A percentile compares a stretch with the other conserved stretches of the same genome.
These are phyloP conservation scores for Equus przewalskii DNA, from an alignment of 2,113 vertebrate species.

Conservation along the genomic window DNA sequence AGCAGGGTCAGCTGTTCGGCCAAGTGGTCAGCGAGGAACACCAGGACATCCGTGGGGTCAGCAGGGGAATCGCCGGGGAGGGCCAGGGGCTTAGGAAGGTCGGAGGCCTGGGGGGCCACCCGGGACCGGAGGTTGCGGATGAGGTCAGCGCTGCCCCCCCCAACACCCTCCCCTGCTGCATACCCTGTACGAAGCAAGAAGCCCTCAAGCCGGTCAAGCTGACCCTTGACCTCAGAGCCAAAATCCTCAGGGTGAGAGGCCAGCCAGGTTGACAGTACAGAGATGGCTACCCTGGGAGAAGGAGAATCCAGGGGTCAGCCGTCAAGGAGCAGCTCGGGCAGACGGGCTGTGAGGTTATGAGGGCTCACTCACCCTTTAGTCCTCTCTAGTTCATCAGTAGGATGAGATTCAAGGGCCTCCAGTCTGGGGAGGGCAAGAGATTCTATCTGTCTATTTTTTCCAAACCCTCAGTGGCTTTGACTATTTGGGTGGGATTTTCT, in stretches of 20 bases:
- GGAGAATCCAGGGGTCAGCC: slow-evolving; percentile 56
- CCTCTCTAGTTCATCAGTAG: slow-evolving; percentile 68
- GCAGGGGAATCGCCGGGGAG: slow-evolving; percentile 75
- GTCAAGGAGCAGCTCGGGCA: not conserved
- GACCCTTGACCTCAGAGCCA: slow-evolving; percentile 86
- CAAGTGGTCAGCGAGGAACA: slow-evolving; percentile 89
- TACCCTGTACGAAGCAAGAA: slow-evolving; percentile 86
- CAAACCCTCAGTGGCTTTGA: not conserved
- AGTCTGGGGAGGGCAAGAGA: slow-evolving; percentile 62
- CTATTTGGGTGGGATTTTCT: not conserved
- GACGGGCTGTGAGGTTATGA: not conserved
- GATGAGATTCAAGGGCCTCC: slow-evolving; percentile 71
- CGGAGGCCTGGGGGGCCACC: slow-evolving; percentile 77
- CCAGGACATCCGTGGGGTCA: slow-evolving; percentile 88
- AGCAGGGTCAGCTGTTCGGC: slow-evolving; percentile 95
- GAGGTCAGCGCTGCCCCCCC: slow-evolving; percentile 80
- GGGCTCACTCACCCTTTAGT: slow-evolving; percentile 79
- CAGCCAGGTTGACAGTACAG: slow-evolving; percentile 92
- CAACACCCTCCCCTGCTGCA: slow-evolving; percentile 81
- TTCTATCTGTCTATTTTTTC: not conserved
- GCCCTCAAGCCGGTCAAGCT: slow-evolving; percentile 89
- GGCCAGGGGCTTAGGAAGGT: slow-evolving; percentile 78
- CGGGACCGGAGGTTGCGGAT: slow-evolving; percentile 77
- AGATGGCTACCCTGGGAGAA: slow-evolving; percentile 79
- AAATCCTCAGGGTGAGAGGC: slow-evolving; percentile 94